Evolutionary conservation across 1,140 invertebrate genomes (phyloP), one percentile per base, ranked within the genome.

Genomic region (Physella acuta): DNA sequence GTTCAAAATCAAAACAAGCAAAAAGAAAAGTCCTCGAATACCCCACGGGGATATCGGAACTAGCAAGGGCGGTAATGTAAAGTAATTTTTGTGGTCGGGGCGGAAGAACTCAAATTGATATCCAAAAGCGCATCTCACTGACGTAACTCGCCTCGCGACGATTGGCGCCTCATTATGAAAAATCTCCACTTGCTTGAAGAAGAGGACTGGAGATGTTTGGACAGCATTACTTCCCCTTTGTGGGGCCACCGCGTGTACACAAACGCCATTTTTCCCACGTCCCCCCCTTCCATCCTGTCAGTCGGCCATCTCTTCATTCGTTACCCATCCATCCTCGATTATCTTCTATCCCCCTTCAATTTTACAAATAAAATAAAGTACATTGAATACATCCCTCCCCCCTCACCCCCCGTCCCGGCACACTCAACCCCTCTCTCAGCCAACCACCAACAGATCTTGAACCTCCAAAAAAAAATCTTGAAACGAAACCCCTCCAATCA

Each of bases 201-300:
- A 14, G 56, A 36, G 56, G n/a, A 11, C 39, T 44, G 39, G 39
- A 44, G 39, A 20, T 59, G 56, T 36, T 59, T 59, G 31, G 5
- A 59, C 30, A 59, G 56, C 31, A 34, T 59, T 59, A 34, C 56
- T 34, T 34, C 31, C 56, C 53, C 4, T 36, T 59, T 11, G n/a
- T 2, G 16, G n/a, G 56, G 33, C n/a, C 28, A 17, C 30, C 56
- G 24, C 31, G 33, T 59, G 56, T 59, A 31, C 31, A 59, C 31
- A 59, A 59, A 34, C 56, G 24, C 56, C 31, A 59, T 59, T 36
- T 59, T 59, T 59, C 56, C 56, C 56, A 59, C 56, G 56, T 59
- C 11, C 39, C 39, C 39, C 39, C 39, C 39, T 44, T 44, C 39
- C 39, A 20, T 44, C 39, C 8, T 20, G 39, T 44, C 8, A 44